Base-by-base conservation (phyloP, 2,888 invertebrate genomes). In the Hirudinaria manillensis region DNA sequence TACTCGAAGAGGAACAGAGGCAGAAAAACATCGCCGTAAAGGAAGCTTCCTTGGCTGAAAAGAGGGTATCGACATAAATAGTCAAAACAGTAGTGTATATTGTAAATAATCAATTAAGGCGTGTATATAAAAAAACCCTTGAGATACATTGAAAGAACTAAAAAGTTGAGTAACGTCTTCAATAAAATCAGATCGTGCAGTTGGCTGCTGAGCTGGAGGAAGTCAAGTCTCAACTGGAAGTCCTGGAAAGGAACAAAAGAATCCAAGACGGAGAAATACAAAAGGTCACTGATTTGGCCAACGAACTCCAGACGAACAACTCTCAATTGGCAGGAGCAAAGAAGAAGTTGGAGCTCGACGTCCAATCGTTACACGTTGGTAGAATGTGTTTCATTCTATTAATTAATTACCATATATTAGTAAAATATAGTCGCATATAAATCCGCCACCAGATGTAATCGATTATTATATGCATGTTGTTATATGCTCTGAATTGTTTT, bases 311-410 rank as follows among this genome's bases (percentile, higher is more conserved):
- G 83, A 94, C 94, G 82, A 93, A 94, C 87, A 93, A 92, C 87
- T 92, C 93, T 80, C 94, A 95, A 83, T 90, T 97, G 84, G 92
- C 93, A 79, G 93, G 94, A 83, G 93, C 95, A 89, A 99, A 98
- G 93, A 93, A 98, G 91, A 98, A 99, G 90, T 90, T 99, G 87
- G 98, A 99, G 87, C 92, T 93, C 84, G 97, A 98, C 89, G 90
- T 99, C 86, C 94, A 95, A 88, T 96, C 98, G 82, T 91, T 98
- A 87, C 77, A 77, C 36, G 74, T 71, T 16, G 76, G 70, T 70
- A 7, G 13, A 34, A 27, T 32, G 21, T 4, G 34, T 27, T 67
- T 27, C 24, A 4, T 67, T 67, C 21, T 67, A 67, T 32, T 27
- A 27, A 3, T 27, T 6, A 61, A 3, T 61, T 6, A 53, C 21